Conservation (phyloP, 2,888 invertebrate species). For the Ephialtes manifestator region DNA sequence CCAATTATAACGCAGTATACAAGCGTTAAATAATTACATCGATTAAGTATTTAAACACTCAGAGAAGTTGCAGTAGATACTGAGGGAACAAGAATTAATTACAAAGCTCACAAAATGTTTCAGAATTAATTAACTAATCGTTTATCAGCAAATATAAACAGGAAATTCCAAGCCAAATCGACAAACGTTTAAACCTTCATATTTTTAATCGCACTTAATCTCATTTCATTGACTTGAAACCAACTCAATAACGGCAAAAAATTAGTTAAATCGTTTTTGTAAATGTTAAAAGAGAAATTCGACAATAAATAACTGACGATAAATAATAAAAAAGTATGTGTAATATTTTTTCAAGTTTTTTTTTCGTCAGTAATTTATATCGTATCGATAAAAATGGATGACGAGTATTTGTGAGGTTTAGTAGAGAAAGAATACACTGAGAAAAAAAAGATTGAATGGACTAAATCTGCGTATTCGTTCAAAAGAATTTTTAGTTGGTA, state of each 20-base stretch:
- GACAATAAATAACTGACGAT: no score
- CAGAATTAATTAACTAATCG: background rate
- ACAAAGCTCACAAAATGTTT: background rate
- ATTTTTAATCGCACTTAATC: no score
- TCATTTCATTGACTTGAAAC: no score
- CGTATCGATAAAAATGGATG: background rate
- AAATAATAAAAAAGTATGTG: background rate
- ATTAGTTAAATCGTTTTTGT: no score
- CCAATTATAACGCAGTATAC: conserved; percentile 10
- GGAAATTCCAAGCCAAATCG: no score
- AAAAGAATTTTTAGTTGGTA: no score
- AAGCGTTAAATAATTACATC: background rate
- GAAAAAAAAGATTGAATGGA: no score
- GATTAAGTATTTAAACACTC: conserved; percentile 9
- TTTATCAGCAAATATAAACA: background rate
- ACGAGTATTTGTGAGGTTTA: background rate
- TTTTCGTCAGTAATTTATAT: background rate
- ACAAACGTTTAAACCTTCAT: no score
- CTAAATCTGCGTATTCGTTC: no score
- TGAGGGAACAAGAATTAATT: conserved; percentile 12
- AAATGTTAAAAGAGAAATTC: no score
- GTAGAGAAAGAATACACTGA: background rate
- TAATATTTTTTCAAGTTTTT: background rate
- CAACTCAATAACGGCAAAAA: no score
- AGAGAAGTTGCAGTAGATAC: background rate